Evolutionary conservation across 1,140 invertebrate genomes (phyloP), one percentile per base, ranked within the genome.

Genomic region (Hyles euphorbiae): DNA sequence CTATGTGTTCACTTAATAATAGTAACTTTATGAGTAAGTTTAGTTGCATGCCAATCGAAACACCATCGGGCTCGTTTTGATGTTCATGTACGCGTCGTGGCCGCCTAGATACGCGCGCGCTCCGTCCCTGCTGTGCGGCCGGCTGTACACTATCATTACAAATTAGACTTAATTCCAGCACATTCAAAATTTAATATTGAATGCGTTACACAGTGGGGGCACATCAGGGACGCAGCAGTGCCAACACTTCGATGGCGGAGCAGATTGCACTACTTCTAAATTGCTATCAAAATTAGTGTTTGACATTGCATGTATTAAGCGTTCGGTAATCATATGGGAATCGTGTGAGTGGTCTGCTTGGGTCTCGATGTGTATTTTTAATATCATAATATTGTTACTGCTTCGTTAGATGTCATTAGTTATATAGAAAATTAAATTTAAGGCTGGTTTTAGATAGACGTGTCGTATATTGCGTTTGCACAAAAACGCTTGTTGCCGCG

Each of bases 1-100:
- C 60, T 83, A 81, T 87, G 81, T 87, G 83, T 87, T 87, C 83
- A 86, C 66, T 81, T 75, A 61, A 60, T 70, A 50, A 58, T 56
- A 51, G 34, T 52, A 64, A 47, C 48, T 65, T 53, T 65, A 56
- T 46, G 58, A 52, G 34, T 70, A 69, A 67, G 63, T 74, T 67
- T 66, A 68, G 60, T 69, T 69, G 70, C 70, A 65, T 69, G 64
- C 58, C 45, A 58, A 56, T 34, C 9, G 55, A 46, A 2, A 34
- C 36, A 34, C 40, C 7, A 12, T 32, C 40, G 53, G 40, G n/a
- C 8, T 54, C 40, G 40, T 43, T 44, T 44, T 22, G 9, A 45
- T 48, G 9, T 36, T 8, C 22, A 22, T 40, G 53, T 54, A 54
- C 11, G n/a, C 40, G 53, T 54, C 43, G 36, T 40, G 36, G 4